These are phyloP conservation scores for Nannoperca australis DNA, from an alignment of 2,797 vertebrate genomes.

Conservation along the genomic window DNA sequence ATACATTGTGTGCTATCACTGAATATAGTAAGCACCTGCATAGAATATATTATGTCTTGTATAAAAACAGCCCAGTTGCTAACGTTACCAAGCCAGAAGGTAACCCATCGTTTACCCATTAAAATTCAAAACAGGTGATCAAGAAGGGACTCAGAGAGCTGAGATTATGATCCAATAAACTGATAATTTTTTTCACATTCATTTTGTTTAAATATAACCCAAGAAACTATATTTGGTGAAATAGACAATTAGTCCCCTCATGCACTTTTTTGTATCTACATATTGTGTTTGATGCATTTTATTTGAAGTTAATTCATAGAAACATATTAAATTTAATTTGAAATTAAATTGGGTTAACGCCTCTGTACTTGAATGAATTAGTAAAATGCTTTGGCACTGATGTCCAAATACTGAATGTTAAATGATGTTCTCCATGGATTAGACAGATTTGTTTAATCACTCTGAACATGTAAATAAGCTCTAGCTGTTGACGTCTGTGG, in stretches of 20 bases:
- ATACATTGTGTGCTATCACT: not conserved
- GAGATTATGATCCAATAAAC: slow-evolving; percentile 1
- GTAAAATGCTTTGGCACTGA: slow-evolving; percentile 57
- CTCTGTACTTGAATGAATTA: slow-evolving; percentile 64
- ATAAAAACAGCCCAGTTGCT: not conserved
- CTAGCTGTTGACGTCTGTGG: slow-evolving; percentile 46
- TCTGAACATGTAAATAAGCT: slow-evolving; percentile 67
- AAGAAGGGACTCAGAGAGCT: not conserved
- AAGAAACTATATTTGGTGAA: not conserved
- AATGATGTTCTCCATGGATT: slow-evolving; percentile 71
- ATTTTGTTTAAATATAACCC: slow-evolving; percentile 1
- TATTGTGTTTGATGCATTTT: slow-evolving; percentile 21
- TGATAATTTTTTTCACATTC: not conserved
- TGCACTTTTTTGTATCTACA: not conserved
- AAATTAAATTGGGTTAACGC: slow-evolving; percentile 55
- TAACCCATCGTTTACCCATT: not conserved
- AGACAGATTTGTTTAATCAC: slow-evolving; percentile 66
- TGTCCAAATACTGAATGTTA: slow-evolving; percentile 63
- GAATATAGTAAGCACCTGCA: not conserved
- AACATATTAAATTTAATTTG: slow-evolving; percentile 46
- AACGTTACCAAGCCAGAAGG: not conserved
- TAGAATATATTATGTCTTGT: not conserved
- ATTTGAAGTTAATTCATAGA: slow-evolving; percentile 45
- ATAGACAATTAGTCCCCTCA: not conserved
- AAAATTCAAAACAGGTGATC: slow-evolving; percentile 3